A percentile compares a stretch with the other conserved stretches of the same genome.
phyloP scores from a whole-genome alignment of 2,888 invertebrate genomes.

The Phengaris arion region DNA sequence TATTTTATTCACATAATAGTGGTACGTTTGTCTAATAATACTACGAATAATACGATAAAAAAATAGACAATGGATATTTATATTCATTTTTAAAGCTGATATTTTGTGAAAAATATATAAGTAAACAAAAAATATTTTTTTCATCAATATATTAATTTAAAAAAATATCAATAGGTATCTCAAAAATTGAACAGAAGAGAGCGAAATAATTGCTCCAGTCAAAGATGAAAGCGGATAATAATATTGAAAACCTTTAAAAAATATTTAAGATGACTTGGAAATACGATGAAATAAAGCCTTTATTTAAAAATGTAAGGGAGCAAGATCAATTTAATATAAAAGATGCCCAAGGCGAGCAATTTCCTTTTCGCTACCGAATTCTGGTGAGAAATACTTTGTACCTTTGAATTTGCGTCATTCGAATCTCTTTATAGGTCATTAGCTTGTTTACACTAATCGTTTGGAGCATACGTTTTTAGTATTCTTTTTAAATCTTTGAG shows the following conservation, averaged over 20 bases:
- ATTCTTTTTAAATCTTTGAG: background rate
- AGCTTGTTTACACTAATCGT: conserved; percentile 43
- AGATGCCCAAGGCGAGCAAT: conserved; percentile 59
- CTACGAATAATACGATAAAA: too few species aligned
- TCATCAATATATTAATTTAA: background rate
- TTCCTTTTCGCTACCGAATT: conserved; percentile 59
- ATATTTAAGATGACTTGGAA: conserved; percentile 31
- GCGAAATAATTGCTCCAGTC: conserved; percentile 23
- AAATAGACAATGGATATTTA: too few species aligned
- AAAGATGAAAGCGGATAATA: conserved; percentile 30
- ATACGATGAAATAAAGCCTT: conserved; percentile 33
- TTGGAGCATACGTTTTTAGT: conserved; percentile 1
- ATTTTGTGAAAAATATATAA: too few species aligned
- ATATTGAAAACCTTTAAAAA: conserved; percentile 37
- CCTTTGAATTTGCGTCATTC: conserved; percentile 61
- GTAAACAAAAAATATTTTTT: too few species aligned
- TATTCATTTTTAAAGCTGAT: too few species aligned
- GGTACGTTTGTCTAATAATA: background rate
- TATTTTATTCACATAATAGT: background rate
- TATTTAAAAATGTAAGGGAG: conserved; percentile 39
- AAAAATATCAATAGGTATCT: conserved; percentile 1
- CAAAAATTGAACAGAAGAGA: conserved; percentile 33
- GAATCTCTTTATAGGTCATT: conserved; percentile 49
- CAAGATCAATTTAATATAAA: conserved; percentile 49
- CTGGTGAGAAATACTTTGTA: conserved; percentile 46